These are phyloP conservation scores for Cheilosia vernalis DNA, from an alignment of 2,888 invertebrate species.

Conservation along the genomic window DNA sequence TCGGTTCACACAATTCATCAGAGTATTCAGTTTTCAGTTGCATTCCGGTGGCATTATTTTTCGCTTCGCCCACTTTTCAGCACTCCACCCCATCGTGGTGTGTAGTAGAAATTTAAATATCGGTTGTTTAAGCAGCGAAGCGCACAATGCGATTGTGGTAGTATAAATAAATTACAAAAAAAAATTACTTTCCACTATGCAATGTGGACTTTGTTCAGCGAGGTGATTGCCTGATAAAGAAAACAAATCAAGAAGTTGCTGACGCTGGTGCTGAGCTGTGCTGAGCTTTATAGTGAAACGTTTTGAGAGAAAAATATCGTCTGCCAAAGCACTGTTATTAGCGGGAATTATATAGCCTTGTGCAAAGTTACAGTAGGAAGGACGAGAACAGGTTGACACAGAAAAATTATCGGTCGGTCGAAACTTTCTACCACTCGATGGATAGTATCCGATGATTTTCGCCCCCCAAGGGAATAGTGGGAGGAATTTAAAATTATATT, in stretches of 20 bases:
- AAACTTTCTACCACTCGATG: too few relatives aligned
- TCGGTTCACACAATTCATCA: conserved; percentile 68
- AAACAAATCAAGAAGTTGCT: neutral
- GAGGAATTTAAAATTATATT: too few relatives aligned
- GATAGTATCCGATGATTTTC: neutral
- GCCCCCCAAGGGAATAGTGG: too few relatives aligned
- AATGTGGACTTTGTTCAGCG: conserved; percentile 19
- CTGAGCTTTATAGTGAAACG: neutral
- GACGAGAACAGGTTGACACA: conserved; percentile 31
- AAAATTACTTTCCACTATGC: conserved; percentile 54
- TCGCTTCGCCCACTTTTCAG: conserved; percentile 13
- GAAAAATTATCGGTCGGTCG: too few relatives aligned
- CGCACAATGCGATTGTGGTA: conserved; percentile 59
- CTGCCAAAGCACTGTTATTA: conserved; percentile 9
- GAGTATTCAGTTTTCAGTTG: conserved; percentile 24
- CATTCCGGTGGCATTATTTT: conserved; percentile 37
- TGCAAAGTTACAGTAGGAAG: neutral
- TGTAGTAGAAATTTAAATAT: conserved; percentile 65
- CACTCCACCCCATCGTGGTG: conserved; percentile 2
- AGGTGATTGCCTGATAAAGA: conserved; percentile 49
- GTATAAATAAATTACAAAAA: conserved; percentile 36
- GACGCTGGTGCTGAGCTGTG: too few relatives aligned
- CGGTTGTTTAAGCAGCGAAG: conserved; percentile 45
- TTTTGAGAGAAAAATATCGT: neutral
- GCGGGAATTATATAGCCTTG: neutral